Evolutionary conservation across 2,797 vertebrate species (phyloP).

Genomic region (Petrocephalus sullivani): DNA sequence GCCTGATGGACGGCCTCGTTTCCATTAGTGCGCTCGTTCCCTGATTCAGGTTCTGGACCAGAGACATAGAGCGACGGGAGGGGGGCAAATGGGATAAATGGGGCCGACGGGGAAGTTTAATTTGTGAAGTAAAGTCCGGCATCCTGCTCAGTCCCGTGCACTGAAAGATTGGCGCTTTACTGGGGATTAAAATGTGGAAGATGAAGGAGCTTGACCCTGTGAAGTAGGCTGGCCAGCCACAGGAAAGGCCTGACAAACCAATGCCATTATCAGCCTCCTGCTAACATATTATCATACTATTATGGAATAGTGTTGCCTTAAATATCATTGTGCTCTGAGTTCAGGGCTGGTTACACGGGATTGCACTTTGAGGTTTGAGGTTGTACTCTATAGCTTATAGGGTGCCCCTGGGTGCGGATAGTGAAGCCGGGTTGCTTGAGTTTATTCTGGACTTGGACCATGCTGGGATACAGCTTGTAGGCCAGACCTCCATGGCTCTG

Average conservation of each 20-base stretch:
- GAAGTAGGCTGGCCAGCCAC: constrained; percentile 11
- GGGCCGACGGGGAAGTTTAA: constrained; percentile 29
- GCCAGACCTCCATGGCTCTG: neutral
- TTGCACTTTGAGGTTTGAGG: constrained; percentile 8
- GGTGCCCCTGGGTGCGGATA: neutral
- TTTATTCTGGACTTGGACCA: neutral
- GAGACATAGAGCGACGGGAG: neutral
- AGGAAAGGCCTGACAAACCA: constrained; percentile 23
- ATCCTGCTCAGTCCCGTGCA: constrained; percentile 35
- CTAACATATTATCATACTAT: constrained; percentile 49
- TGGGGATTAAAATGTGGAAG: constrained; percentile 52
- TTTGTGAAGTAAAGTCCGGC: constrained; percentile 53
- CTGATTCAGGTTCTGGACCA: neutral
- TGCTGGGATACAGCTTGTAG: neutral
- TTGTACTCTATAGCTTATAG: neutral
- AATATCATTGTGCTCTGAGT: neutral
- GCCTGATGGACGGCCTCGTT: neutral
- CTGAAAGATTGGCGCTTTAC: constrained; percentile 48
- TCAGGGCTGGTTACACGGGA: neutral
- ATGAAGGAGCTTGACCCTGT: constrained; percentile 45
- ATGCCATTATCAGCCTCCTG: constrained; percentile 41
- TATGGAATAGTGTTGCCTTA: constrained; percentile 35
- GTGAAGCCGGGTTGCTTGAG: neutral
- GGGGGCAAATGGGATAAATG: neutral
- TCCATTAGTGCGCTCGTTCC: neutral